Conservation (phyloP, 1,140 invertebrate species). For the Brachionus paranguensis region DNA sequence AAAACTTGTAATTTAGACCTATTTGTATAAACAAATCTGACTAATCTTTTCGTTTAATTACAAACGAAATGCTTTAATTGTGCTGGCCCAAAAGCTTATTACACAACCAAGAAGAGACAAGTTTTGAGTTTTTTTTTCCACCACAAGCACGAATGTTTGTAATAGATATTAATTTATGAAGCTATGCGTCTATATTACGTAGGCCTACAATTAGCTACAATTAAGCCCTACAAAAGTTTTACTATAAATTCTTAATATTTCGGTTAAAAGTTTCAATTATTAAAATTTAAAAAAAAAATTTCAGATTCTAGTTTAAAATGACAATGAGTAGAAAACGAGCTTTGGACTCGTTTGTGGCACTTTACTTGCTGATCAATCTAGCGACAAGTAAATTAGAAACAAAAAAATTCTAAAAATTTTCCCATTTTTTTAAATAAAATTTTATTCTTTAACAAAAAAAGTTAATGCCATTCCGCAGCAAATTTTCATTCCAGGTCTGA, state of each 20-base stretch:
- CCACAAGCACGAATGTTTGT: conserved; percentile 19
- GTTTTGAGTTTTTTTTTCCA: background rate
- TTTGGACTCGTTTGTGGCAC: background rate
- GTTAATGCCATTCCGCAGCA: conserved; percentile 19
- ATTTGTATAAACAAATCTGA: background rate
- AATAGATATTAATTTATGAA: conserved; percentile 19
- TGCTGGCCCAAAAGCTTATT: conserved; percentile 17
- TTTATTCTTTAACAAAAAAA: background rate
- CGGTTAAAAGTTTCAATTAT: conserved; percentile 9
- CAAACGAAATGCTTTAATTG: conserved; percentile 10
- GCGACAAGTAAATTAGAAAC: conserved; percentile 11
- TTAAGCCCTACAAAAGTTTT: background rate
- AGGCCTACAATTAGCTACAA: conserved; percentile 2
- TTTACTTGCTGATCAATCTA: background rate
- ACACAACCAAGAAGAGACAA: conserved; percentile 9
- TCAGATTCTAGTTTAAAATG: background rate
- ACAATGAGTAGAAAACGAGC: background rate
- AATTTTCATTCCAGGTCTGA: conserved; percentile 35
- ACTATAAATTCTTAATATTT: background rate
- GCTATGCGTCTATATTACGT: conserved; percentile 6
- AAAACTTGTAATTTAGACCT: conserved; percentile 25
- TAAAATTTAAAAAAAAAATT: background rate
- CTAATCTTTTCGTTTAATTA: conserved; percentile 24
- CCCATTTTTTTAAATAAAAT: background rate
- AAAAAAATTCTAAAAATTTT: background rate